Conservation (phyloP, 2,888 invertebrate genomes). For the Penaeus monodon region DNA sequence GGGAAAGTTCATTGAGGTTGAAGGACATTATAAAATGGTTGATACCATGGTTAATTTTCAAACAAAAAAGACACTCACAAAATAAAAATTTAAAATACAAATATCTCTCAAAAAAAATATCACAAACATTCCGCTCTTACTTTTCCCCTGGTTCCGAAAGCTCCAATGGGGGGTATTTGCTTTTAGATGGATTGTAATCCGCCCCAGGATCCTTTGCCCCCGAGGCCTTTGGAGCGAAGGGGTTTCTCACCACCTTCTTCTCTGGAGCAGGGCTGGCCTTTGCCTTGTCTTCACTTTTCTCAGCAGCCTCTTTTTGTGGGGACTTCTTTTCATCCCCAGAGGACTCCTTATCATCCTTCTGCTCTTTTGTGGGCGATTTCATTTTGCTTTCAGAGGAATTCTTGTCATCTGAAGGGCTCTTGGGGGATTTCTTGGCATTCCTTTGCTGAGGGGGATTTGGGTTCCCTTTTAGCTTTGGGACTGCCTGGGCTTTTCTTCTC, state of each 20-base stretch:
- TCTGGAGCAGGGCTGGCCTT: neutral
- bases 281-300: constrained; percentile 42
- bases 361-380: neutral
- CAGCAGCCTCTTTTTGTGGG: neutral
- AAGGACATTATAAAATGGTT: too few relatives aligned
- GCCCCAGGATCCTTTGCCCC: constrained; percentile 62
- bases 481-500: constrained; percentile 53
- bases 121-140: constrained; percentile 70
- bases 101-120: too few relatives aligned
- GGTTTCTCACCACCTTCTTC: constrained; percentile 31
- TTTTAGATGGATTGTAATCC: constrained; percentile 79
- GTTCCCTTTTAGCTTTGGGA: too few relatives aligned
- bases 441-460: too few relatives aligned
- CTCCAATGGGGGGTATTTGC: constrained; percentile 86
- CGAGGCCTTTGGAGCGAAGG: constrained; percentile 41
- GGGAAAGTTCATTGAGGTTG: too few relatives aligned
- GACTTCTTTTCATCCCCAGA: neutral
- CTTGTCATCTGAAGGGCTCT: neutral
- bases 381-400: neutral
- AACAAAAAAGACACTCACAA: neutral
- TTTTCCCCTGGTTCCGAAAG: constrained; percentile 82
- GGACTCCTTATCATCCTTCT: neutral
- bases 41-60: too few relatives aligned
- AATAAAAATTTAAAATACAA: constrained; percentile 10
- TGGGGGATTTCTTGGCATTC: too few relatives aligned